Base-by-base conservation (phyloP, 2,113 vertebrate genomes). In the Tringa solitaria region DNA sequence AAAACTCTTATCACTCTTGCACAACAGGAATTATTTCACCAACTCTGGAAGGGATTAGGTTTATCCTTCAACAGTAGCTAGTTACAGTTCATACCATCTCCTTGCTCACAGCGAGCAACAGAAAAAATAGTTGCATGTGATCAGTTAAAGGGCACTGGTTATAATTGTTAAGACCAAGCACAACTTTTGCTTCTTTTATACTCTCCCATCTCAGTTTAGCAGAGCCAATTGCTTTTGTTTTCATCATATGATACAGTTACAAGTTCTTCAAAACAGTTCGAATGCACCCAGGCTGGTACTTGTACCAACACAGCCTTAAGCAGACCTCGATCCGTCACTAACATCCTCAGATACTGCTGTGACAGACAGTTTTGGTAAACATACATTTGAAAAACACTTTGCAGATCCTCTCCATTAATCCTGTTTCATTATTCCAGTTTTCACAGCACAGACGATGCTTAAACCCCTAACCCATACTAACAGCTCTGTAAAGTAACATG, bases 1-100 rank as follows among this genome's bases (percentile, higher is more conserved):
- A 95, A 84, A 95, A 77, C n/a, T 67, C n/a, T 56, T 70, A 53
- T 51, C 82, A 63, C n/a, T 85, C 85, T 90, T 90, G 76, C 85
- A 74, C 88, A 88, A 94, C 32, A 83, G 68, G 68, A 94, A 93
- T 94, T 93, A 90, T 51, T 95, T 73, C 63, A 48, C 37, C 75
- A 88, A 15, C 26, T 70, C 59, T 77, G 54, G 59, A 74, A 79
- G 68, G 17, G 69, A 85, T 93, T 87, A 80, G 10, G 39, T 54
- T 94, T 95, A 87, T 61, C 61, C 41, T 87, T 74, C 64, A 76
- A 23, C 20, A 84, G 57, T 45, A 93, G 63, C 46, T 76, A 90
- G 45, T 23, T 57, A 46, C 54, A 93, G 72, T 30, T 91, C 56
- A 77, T 35, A 67, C 26, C 26, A 68, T 12, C 35, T 75, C 63